Evolutionary conservation across 2,888 invertebrate genomes (phyloP).

Genomic region (Syrista parreyssii): DNA sequence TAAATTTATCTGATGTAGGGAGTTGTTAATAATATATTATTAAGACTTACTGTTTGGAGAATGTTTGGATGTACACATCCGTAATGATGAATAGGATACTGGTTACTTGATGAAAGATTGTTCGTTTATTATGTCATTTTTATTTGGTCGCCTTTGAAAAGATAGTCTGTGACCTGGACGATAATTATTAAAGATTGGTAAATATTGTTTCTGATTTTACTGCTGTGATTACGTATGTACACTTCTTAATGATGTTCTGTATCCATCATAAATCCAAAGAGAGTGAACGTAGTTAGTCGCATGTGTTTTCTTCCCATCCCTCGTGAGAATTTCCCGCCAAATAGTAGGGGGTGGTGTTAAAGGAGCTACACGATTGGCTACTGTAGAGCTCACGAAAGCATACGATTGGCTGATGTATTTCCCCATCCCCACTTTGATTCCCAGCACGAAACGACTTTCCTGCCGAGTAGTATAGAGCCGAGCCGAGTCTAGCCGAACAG

Average conservation of each 20-base stretch:
- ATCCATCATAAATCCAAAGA: not conserved
- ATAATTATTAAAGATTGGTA: not conserved
- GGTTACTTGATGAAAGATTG: not conserved
- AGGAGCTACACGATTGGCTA: not conserved
- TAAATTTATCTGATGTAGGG: not conserved
- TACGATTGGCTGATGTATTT: conserved; percentile 13
- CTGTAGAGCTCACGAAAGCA: not conserved
- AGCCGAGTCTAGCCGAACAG: conserved; percentile 26
- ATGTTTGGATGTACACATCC: not conserved
- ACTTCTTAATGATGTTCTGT: not conserved
- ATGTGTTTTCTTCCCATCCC: conserved; percentile 44
- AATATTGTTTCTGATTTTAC: not conserved
- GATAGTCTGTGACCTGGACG: not conserved
- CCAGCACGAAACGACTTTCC: conserved; percentile 1
- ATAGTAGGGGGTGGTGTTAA: conserved; percentile 21
- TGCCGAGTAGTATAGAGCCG: not conserved
- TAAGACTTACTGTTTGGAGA: not conserved
- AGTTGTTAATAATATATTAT: not conserved
- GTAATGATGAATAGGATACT: not conserved
- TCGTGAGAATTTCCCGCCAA: conserved; percentile 43
- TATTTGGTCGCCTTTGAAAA: not conserved
- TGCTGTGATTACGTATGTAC: not conserved
- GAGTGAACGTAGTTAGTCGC: conserved; percentile 29
- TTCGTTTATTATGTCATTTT: not conserved
- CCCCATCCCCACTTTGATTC: conserved; percentile 5